Evolutionary conservation across 2,888 invertebrate genomes (phyloP), one percentile per base, ranked within the genome.

Genomic region (Hirtodrosophila histrioides): DNA sequence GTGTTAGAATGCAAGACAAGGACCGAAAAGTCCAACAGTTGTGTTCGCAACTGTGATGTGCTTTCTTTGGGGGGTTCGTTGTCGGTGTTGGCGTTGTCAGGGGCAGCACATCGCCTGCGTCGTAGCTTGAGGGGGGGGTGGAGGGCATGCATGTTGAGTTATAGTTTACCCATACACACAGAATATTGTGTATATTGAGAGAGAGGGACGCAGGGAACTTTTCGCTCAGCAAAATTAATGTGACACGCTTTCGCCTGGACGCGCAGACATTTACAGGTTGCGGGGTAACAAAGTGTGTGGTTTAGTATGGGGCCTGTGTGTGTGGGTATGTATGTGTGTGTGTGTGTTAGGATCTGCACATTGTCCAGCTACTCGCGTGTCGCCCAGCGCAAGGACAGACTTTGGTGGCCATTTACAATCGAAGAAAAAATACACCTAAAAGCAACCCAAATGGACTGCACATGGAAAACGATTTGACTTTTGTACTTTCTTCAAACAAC

Each of bases 191-290:
- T 40, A 37, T 57, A 17, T 27, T 27, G 23, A 51, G 31, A 43
- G 31, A 43, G 40, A 62, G 12, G 58, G 36, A 80, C 80, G 90
- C 91, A 92, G 91, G 92, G 92, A 89, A 91, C 89, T 90, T 88
- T 90, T 88, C 91, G 91, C 91, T 92, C 92, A 92, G 90, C 91
- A 92, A 92, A 92, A 92, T 91, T 91, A 88, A 91, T 91, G 91
- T 92, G 92, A 92, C 92, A 91, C 91, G 86, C 78, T 91, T 89
- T 90, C 90, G 77, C 62, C 82, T 89, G 90, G 65, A 70, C 72
- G 60, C 63, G 57, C 80, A 75, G 73, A 70, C 61, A 55, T 65
- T 53, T 69, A 67, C 66, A 49, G 39, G 54, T 53, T 33, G 12
- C 55, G 51, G 31, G 31, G 31, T 8, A 31, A 8, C 31, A 31